A percentile compares a stretch with the other conserved stretches of the same genome.
phyloP scores from a whole-genome alignment of 2,888 invertebrate genomes.

The Elegia similella region DNA sequence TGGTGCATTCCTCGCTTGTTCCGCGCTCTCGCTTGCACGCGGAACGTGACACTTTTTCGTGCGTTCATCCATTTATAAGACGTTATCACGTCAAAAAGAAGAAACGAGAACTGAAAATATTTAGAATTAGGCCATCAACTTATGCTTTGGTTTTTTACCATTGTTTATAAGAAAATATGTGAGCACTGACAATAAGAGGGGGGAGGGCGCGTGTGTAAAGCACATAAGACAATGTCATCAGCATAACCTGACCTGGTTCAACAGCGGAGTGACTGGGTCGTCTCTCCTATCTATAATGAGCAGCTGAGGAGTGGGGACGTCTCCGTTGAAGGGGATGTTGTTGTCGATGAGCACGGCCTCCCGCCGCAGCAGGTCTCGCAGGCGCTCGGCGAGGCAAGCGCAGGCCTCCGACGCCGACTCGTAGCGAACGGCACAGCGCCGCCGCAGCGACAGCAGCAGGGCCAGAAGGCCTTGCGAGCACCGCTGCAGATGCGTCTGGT shows the following conservation, averaged over 20 bases:
- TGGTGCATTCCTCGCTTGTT: no score
- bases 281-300: slow-evolving; percentile 95
- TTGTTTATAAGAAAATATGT: no score
- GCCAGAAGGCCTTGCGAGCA: slow-evolving; percentile 92
- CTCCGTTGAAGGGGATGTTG: slow-evolving; percentile 88
- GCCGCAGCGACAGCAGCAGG: slow-evolving; percentile 93
- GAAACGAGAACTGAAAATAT: no score
- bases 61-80: no score
- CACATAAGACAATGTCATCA: no score
- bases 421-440: slow-evolving; percentile 93
- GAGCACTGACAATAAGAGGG: no score
- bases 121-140: no score
- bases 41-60: no score
- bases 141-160: no score
- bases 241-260: slow-evolving; percentile 92
- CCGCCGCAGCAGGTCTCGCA: slow-evolving; percentile 91
- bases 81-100: no score
- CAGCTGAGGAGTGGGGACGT: slow-evolving; percentile 88
- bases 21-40: no score
- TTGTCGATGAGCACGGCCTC: slow-evolving; percentile 95
- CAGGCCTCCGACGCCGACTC: slow-evolving; percentile 93
- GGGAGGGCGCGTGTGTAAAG: no score
- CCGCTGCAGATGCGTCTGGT: slow-evolving; percentile 87
- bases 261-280: slow-evolving; percentile 97
- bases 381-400: slow-evolving; percentile 90